A percentile compares a stretch with the other conserved stretches of the same genome.
Conservation (phyloP, 30 jellyfish, hydroid and myxozoan species). For the Cassiopea xamachana region DNA sequence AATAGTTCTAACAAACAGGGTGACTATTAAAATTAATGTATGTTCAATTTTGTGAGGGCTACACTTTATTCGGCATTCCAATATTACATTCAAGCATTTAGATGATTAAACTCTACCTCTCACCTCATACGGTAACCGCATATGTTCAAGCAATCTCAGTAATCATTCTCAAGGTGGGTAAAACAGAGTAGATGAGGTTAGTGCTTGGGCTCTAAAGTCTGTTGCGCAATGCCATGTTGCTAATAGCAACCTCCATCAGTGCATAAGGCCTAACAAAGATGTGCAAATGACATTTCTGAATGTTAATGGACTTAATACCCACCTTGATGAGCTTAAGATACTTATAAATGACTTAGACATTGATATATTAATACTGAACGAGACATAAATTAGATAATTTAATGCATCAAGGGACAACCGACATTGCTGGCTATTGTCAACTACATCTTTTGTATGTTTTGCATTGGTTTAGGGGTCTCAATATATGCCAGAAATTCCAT, state of each 20-base stretch:
- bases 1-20: too few species aligned
- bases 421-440: neutral
- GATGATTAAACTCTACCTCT: neutral
- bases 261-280: neutral
- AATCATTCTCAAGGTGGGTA: neutral
- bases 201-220: neutral
- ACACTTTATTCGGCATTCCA: neutral
- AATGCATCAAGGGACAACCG: neutral
- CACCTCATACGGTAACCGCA: neutral
- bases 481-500: neutral
- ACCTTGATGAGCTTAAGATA: constrained; percentile 2
- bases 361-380: neutral
- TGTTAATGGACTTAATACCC: neutral
- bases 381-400: neutral
- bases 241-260: constrained; percentile 3
- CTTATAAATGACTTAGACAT: neutral
- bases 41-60: too few species aligned
- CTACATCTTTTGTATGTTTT: neutral
- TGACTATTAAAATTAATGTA: too few species aligned
- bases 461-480: neutral
- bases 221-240: neutral
- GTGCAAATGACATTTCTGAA: constrained; percentile 18
- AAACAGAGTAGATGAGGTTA: neutral
- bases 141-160: neutral
- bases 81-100: neutral